Conservation (phyloP, 2,888 invertebrate species). For the Zele albiditarsus region DNA sequence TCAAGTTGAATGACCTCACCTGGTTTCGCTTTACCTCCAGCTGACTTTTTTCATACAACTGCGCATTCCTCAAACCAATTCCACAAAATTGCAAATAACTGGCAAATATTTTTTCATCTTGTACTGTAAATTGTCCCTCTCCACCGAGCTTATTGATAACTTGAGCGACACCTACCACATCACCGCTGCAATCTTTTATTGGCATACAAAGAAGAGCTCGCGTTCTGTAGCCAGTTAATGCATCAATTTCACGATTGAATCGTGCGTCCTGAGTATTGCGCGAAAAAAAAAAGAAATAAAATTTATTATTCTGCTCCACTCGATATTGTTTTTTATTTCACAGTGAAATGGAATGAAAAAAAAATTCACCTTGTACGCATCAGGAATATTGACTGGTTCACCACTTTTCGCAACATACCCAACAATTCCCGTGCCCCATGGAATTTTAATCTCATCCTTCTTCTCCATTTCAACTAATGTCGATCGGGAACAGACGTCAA, state of each 20-base stretch:
- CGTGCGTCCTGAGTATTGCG: slow-evolving; percentile 80
- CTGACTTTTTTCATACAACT: slow-evolving; percentile 95
- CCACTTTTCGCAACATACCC: slow-evolving; percentile 96
- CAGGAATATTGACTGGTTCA: slow-evolving; percentile 94
- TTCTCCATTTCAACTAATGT: slow-evolving; percentile 94
- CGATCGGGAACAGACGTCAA: slow-evolving; percentile 95
- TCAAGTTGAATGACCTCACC: slow-evolving; percentile 67
- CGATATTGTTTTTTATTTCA: neutral
- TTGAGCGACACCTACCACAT: slow-evolving; percentile 98
- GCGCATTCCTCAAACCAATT: slow-evolving; percentile 95
- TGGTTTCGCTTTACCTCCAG: slow-evolving; percentile 96
- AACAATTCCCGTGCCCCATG: slow-evolving; percentile 96
- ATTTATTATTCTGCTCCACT: neutral
- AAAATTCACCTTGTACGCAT: slow-evolving; percentile 88
- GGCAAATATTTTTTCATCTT: slow-evolving; percentile 93
- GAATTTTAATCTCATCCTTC: slow-evolving; percentile 92
- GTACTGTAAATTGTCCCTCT: slow-evolving; percentile 86
- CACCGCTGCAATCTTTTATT: slow-evolving; percentile 94
- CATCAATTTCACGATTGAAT: slow-evolving; percentile 96
- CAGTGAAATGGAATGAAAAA: slow-evolving; percentile 18
- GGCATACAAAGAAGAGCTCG: slow-evolving; percentile 96
- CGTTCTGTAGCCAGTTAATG: slow-evolving; percentile 93
- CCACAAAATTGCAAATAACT: slow-evolving; percentile 97
- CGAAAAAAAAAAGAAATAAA: slow-evolving; percentile 18
- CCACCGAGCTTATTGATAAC: slow-evolving; percentile 90